Percentiles rank a stretch among this genome's conserved stretches.
Conservation (phyloP, 1,140 invertebrate species). For the Drosophila micromelanica region DNA sequence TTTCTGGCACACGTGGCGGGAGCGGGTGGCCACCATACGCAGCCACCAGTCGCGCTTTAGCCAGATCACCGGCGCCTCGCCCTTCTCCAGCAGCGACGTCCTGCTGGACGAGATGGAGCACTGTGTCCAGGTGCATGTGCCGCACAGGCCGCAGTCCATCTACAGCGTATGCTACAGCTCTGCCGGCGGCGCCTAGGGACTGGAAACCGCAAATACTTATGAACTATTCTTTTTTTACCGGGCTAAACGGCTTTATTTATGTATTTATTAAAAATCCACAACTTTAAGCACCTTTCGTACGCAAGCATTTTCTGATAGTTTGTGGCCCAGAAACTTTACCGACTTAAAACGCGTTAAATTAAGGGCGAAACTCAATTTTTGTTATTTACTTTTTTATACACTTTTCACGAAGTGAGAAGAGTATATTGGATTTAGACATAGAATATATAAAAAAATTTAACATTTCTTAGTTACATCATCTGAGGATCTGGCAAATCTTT, state of each 20-base stretch:
- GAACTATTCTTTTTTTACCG: conserved; percentile 14
- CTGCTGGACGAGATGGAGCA: conserved; percentile 59
- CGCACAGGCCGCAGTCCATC: conserved; percentile 13
- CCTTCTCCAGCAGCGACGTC: conserved; percentile 76
- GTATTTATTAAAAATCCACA: conserved; percentile 39
- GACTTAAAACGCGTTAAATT: conserved; percentile 27
- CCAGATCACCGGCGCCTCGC: conserved; percentile 61
- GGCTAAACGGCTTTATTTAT: conserved; percentile 16
- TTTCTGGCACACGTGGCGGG: conserved; percentile 79
- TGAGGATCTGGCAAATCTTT: no score
- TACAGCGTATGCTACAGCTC: conserved; percentile 34
- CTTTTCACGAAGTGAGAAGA: no score
- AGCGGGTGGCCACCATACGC: conserved; percentile 56
- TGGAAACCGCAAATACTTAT: neutral
- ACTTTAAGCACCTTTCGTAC: conserved; percentile 14
- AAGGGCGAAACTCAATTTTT: conserved; percentile 7
- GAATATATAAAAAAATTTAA: no score
- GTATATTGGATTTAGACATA: no score
- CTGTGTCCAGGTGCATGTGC: conserved; percentile 36
- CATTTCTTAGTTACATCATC: no score
- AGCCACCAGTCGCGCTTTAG: conserved; percentile 28
- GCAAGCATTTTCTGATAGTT: neutral
- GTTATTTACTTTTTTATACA: conserved; percentile 8
- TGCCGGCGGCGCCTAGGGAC: conserved; percentile 1
- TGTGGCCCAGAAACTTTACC: neutral